Evolutionary conservation across 35 echinoderm and acorn worm species (phyloP).

Genomic region (Heliocidaris tuberculata): DNA sequence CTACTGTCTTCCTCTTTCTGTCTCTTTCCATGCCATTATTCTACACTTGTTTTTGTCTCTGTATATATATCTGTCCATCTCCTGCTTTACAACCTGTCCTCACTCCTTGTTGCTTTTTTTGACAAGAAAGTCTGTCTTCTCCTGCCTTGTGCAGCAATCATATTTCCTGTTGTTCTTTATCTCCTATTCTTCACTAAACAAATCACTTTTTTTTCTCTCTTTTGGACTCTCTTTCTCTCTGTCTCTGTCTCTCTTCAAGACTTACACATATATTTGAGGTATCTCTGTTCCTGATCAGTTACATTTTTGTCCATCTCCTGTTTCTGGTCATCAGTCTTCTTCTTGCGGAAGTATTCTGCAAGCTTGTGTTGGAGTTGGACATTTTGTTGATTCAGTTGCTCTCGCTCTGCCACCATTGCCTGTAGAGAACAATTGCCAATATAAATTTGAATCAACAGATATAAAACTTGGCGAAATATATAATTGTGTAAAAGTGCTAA

Average conservation of each 20-base stretch:
- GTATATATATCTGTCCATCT: too few species aligned
- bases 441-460: not conserved
- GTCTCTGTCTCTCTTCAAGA: not conserved
- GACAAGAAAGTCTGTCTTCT: too few species aligned
- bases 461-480: not conserved
- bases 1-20: too few species aligned
- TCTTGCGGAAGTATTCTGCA: conserved; percentile 98
- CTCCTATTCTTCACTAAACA: too few species aligned
- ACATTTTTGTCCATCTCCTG: conserved; percentile 99
- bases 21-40: too few species aligned
- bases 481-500: too few species aligned
- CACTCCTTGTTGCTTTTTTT: too few species aligned
- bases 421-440: conserved; percentile 25
- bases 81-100: too few species aligned
- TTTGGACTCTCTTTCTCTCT: not conserved
- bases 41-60: too few species aligned
- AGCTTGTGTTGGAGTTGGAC: conserved; percentile 96
- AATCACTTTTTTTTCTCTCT: not conserved
- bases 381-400: conserved; percentile 81
- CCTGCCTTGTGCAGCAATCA: too few species aligned
- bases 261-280: conserved; percentile 99
- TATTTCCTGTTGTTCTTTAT: too few species aligned
- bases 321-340: conserved; percentile 95
- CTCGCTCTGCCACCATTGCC: conserved; percentile 63
- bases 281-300: conserved; percentile 97